These are phyloP conservation scores for Craseonycteris thonglongyai DNA, from an alignment of 2,113 vertebrate genomes.

Conservation along the genomic window DNA sequence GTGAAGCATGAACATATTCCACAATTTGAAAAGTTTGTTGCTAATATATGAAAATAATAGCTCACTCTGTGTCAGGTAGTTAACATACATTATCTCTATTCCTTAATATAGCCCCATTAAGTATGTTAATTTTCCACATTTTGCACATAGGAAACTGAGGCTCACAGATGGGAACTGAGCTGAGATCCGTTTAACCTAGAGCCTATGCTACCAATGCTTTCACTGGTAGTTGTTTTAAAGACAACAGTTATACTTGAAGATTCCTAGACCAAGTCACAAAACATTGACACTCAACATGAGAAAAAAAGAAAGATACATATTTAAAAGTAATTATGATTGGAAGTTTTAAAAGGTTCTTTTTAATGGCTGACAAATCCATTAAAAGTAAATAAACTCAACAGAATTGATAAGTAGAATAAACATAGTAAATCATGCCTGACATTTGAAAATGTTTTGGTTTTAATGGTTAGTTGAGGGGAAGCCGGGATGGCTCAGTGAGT, in stretches of 20 bases:
- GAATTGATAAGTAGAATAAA: not conserved
- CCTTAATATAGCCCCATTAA: not conserved
- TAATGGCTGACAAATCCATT: not conserved
- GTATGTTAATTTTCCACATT: conserved; percentile 1
- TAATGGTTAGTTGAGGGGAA: conserved; percentile 30
- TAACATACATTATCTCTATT: not conserved
- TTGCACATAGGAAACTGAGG: not conserved
- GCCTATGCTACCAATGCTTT: not conserved
- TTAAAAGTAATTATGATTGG: not conserved
- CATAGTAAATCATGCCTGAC: not conserved
- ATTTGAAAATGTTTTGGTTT: conserved; percentile 20
- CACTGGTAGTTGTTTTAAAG: not conserved
- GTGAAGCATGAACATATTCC: not conserved
- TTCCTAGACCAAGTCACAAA: conserved; percentile 3
- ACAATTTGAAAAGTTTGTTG: not conserved
- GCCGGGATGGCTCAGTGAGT: too few relatives aligned
- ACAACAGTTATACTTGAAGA: not conserved
- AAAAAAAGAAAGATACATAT: not conserved
- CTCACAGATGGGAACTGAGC: not conserved
- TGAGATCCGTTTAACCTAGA: not conserved
- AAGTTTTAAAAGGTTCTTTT: not conserved
- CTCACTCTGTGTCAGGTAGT: not conserved
- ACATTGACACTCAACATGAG: not conserved
- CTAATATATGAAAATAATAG: not conserved
- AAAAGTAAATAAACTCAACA: conserved; percentile 15